Evolutionary conservation across 2,888 invertebrate species (phyloP).

Genomic region (Acleris sparsana): DNA sequence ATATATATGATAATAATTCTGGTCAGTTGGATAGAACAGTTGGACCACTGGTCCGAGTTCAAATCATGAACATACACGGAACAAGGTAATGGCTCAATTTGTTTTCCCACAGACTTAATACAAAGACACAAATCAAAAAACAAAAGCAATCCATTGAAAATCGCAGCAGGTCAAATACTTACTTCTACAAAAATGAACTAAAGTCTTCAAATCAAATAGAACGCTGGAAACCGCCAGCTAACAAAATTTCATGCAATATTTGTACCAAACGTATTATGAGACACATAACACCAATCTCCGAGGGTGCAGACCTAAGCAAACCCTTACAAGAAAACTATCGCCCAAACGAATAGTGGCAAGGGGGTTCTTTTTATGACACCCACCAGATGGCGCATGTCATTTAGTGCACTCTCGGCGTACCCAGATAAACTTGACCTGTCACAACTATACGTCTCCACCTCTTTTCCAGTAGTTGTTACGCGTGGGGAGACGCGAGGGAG

Average conservation of each 20-base stretch:
- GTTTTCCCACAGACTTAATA: too few species aligned
- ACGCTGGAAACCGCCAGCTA: not conserved
- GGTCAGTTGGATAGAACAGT: too few species aligned
- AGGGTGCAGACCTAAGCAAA: conserved; percentile 42
- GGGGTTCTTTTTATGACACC: conserved; percentile 77
- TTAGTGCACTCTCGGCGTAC: conserved; percentile 65
- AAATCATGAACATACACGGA: too few species aligned
- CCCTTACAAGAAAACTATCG: conserved; percentile 76
- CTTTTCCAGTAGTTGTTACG: conserved; percentile 14
- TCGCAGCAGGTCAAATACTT: too few species aligned
- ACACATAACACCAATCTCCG: conserved; percentile 14
- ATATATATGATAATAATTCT: too few species aligned
- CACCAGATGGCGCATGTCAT: conserved; percentile 80
- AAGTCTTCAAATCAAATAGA: too few species aligned
- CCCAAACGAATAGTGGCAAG: conserved; percentile 67
- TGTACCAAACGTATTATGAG: conserved; percentile 13
- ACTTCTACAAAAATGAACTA: too few species aligned
- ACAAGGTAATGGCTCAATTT: too few species aligned
- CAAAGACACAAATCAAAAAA: too few species aligned
- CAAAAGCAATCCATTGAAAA: too few species aligned
- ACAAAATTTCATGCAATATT: not conserved
- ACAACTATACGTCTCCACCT: conserved; percentile 35
- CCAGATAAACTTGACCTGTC: conserved; percentile 49
- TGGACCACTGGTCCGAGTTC: too few species aligned
- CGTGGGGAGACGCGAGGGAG: conserved; percentile 40